Percentiles rank a stretch among this genome's conserved stretches.
phyloP scores from a whole-genome alignment of 2,797 vertebrate species.

The Hyperoplus lanceolatus region DNA sequence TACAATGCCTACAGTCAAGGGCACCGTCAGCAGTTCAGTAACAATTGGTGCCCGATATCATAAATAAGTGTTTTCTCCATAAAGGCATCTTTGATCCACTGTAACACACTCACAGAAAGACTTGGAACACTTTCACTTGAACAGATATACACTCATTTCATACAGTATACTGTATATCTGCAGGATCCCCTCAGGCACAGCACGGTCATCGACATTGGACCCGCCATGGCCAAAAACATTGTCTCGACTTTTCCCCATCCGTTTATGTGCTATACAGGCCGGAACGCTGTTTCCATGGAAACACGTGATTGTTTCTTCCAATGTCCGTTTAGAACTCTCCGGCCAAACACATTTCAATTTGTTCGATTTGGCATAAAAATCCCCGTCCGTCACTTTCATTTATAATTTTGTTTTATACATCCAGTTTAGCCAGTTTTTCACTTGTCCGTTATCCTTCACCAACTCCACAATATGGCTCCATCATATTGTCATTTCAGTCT shows the following conservation, averaged over 20 bases:
- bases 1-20: conserved; percentile 41
- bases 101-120: conserved; percentile 68
- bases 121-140: conserved; percentile 61
- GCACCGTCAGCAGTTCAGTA: conserved; percentile 56
- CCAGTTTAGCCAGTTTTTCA: conserved; percentile 46
- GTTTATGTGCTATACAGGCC: conserved; percentile 50
- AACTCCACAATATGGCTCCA: conserved; percentile 61
- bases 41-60: conserved; percentile 60
- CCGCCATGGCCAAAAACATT: conserved; percentile 13
- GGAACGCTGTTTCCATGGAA: conserved; percentile 45
- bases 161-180: conserved; percentile 45
- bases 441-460: conserved; percentile 25
- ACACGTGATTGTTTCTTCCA: conserved; percentile 48
- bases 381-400: conserved; percentile 30
- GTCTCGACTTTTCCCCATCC: conserved; percentile 12
- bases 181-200: conserved; percentile 59
- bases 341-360: conserved; percentile 32
- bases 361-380: conserved; percentile 65
- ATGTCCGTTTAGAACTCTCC: conserved; percentile 34
- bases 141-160: conserved; percentile 69
- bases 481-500: conserved; percentile 46
- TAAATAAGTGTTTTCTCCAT: conserved; percentile 73
- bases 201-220: conserved; percentile 52
- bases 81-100: conserved; percentile 76
- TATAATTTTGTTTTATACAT: conserved; percentile 51